These are phyloP conservation scores for Watsonalla binaria DNA, from an alignment of 2,888 invertebrate genomes.

Conservation along the genomic window DNA sequence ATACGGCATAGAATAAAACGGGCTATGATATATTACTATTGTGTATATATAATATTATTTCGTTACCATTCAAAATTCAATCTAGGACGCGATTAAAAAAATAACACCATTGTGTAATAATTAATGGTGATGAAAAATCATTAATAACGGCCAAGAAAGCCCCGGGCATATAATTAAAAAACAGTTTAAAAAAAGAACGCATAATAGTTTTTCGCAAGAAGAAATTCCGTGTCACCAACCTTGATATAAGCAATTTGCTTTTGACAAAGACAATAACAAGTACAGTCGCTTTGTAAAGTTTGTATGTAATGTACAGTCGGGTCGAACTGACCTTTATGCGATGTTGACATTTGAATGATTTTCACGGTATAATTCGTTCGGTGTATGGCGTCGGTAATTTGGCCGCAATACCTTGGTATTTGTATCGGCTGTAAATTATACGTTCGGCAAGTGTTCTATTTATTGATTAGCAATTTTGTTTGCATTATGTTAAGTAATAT, in stretches of 20 bases:
- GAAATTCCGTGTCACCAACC: neutral
- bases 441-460: neutral
- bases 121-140: too few species aligned
- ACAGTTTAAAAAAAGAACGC: neutral
- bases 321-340: constrained; percentile 12
- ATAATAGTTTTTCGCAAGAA: neutral
- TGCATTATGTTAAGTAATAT: neutral
- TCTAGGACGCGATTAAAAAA: too few species aligned
- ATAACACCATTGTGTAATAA: too few species aligned
- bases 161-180: too few species aligned
- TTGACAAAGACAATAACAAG: neutral
- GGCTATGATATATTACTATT: too few species aligned
- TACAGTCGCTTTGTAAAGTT: neutral
- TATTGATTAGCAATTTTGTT: neutral
- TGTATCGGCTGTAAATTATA: neutral
- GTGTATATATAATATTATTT: too few species aligned
- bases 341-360: constrained; percentile 23
- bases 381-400: neutral
- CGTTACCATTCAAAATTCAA: too few species aligned
- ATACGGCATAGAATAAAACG: too few species aligned
- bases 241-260: neutral
- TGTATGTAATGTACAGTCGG: neutral
- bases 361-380: constrained; percentile 13
- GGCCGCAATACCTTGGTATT: neutral
- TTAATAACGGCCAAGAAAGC: too few species aligned